phyloP scores from a whole-genome alignment of 2,888 invertebrate species.

The Meandrusa payeni region DNA sequence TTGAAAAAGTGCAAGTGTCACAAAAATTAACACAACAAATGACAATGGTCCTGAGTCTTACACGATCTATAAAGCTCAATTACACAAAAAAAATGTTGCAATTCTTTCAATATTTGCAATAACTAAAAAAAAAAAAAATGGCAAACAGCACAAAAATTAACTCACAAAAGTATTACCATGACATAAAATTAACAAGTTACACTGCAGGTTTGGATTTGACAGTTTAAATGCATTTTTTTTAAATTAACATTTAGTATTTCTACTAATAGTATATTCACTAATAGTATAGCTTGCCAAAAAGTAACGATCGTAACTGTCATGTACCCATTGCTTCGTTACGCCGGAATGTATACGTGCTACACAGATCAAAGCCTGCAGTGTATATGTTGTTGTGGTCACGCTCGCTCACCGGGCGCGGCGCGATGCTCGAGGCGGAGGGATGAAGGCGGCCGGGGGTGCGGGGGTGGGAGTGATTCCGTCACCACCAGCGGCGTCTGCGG shows the following conservation, averaged over 20 bases:
- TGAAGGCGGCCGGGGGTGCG: slow-evolving; percentile 72
- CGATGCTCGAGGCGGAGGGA: slow-evolving; percentile 79
- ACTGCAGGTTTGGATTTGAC: slow-evolving; percentile 64
- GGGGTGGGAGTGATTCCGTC: slow-evolving; percentile 67
- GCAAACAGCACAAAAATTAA: slow-evolving; percentile 69
- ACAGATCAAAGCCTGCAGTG: slow-evolving; percentile 65
- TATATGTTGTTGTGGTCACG: slow-evolving; percentile 60
- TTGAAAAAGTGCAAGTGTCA: slow-evolving; percentile 62
- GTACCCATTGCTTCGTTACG: slow-evolving; percentile 27
- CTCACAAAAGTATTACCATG: slow-evolving; percentile 62
- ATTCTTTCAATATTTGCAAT: slow-evolving; percentile 44
- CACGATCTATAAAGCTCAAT: slow-evolving; percentile 74
- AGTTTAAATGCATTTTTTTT: slow-evolving; percentile 52
- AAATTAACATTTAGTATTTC: no score
- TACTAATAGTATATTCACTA: no score
- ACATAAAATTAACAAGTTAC: slow-evolving; percentile 50
- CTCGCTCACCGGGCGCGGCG: slow-evolving; percentile 79
- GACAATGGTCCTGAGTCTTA: slow-evolving; percentile 77
- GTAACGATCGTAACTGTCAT: no score
- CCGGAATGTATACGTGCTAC: slow-evolving; percentile 58
- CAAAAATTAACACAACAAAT: slow-evolving; percentile 49
- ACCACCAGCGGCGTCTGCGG: slow-evolving; percentile 89
- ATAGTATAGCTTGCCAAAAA: no score
- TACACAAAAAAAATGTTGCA: slow-evolving; percentile 50
- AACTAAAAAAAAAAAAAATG: slow-evolving; percentile 68